Percentiles rank a stretch among this genome's conserved stretches.
Evolutionary conservation across 2,113 vertebrate genomes (phyloP).

Genomic region (Alexandromys fortis): DNA sequence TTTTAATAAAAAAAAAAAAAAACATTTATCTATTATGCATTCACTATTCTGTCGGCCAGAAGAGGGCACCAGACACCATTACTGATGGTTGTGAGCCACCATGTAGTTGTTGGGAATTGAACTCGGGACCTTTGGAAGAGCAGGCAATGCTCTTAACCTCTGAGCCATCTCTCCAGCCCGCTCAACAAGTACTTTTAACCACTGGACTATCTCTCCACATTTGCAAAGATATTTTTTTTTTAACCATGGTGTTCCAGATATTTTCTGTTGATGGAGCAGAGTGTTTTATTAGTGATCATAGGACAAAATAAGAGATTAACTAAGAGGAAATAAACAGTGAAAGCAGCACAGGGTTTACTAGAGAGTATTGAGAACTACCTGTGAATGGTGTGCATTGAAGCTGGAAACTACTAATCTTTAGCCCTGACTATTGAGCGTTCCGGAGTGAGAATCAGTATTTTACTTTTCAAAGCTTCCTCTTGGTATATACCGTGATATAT

Average conservation of each 20-base stretch:
- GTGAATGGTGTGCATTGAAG: background rate
- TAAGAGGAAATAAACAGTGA: conserved; percentile 6
- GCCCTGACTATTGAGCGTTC: conserved; percentile 34
- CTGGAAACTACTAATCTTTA: background rate
- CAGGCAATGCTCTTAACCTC: too few relatives aligned
- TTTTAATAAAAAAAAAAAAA: too few relatives aligned
- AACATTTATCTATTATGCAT: too few relatives aligned
- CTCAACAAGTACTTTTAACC: background rate
- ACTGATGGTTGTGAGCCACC: too few relatives aligned
- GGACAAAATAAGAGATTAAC: conserved; percentile 30
- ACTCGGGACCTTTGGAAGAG: too few relatives aligned
- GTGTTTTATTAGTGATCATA: conserved; percentile 56
- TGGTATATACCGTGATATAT: background rate
- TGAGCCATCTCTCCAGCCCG: too few relatives aligned
- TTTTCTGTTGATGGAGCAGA: conserved; percentile 40
- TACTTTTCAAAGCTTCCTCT: background rate
- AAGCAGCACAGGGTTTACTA: background rate
- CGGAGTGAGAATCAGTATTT: background rate
- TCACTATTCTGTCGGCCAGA: too few relatives aligned
- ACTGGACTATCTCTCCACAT: background rate
- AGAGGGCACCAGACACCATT: too few relatives aligned
- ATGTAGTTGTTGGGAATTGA: too few relatives aligned
- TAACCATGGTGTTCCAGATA: background rate
- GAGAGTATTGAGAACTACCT: background rate
- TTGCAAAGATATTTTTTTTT: conserved; percentile 35